Evolutionary conservation across 2,113 vertebrate genomes (phyloP).

Genomic region (Phodopus roborovskii): DNA sequence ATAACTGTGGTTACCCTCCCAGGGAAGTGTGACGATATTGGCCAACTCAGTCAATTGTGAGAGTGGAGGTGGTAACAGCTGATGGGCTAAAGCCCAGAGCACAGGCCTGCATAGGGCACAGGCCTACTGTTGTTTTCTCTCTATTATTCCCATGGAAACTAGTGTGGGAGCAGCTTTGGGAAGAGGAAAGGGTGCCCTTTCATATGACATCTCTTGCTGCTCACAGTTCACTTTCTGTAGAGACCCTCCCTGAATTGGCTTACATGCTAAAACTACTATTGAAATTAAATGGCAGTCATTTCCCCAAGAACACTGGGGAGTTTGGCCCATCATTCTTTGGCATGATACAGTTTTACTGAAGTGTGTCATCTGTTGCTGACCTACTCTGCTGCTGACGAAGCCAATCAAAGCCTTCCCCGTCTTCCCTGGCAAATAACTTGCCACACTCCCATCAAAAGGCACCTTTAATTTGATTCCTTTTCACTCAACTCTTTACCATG

Average conservation of each 20-base stretch:
- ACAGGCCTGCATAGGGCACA: rapidly evolving
- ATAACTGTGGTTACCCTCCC: background rate
- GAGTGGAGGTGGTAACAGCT: background rate
- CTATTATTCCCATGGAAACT: background rate
- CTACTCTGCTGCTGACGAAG: conserved; percentile 36
- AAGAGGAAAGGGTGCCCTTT: background rate
- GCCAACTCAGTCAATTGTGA: background rate
- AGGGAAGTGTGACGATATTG: background rate
- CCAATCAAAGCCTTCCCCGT: background rate
- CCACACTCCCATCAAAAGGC: conserved; percentile 41
- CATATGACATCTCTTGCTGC: background rate
- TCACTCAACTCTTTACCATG: conserved; percentile 29
- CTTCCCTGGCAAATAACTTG: conserved; percentile 16
- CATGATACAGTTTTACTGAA: background rate
- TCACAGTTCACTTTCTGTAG: background rate
- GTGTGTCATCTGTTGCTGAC: conserved; percentile 27
- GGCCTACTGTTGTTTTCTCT: background rate
- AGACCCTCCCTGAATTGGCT: background rate
- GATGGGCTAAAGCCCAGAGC: background rate
- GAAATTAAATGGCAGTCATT: conserved; percentile 27
- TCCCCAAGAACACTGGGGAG: background rate
- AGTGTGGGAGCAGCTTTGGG: background rate
- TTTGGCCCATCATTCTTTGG: background rate
- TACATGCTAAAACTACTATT: background rate
- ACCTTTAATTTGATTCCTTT: conserved; percentile 62